phyloP scores from a whole-genome alignment of 2,888 invertebrate species.

The Thumatha senex region DNA sequence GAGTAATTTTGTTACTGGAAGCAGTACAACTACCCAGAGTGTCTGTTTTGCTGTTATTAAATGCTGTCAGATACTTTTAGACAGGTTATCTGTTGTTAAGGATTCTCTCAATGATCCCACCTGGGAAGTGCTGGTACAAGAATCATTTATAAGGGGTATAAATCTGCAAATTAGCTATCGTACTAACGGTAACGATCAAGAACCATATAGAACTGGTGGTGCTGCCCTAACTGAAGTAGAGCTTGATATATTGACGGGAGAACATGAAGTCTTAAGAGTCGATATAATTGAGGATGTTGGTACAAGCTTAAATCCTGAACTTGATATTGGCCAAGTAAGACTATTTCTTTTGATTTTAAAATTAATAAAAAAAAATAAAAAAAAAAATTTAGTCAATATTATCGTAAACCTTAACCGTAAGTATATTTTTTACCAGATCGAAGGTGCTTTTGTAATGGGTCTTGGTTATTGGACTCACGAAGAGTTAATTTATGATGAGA shows the following conservation, averaged over 20 bases:
- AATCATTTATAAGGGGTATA: constrained; percentile 66
- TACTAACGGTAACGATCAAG: constrained; percentile 51
- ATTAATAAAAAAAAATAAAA: neutral
- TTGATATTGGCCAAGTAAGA: constrained; percentile 86
- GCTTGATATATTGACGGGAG: constrained; percentile 89
- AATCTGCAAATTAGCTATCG: constrained; percentile 62
- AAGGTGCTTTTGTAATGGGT: constrained; percentile 90
- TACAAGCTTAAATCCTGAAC: constrained; percentile 84
- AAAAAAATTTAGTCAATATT: neutral
- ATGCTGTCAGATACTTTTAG: constrained; percentile 78
- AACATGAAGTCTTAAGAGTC: constrained; percentile 84
- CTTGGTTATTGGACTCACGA: constrained; percentile 90
- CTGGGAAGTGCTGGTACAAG: constrained; percentile 78
- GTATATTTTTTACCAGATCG: constrained; percentile 60
- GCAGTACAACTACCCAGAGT: constrained; percentile 73
- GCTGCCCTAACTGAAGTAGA: constrained; percentile 86
- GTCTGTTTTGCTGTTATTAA: constrained; percentile 57
- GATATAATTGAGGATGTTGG: constrained; percentile 88
- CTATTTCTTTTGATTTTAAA: neutral
- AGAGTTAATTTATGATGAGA: constrained; percentile 85
- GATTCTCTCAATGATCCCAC: constrained; percentile 67
- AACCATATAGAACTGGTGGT: constrained; percentile 74
- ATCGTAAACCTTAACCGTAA: neutral
- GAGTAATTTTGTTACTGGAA: constrained; percentile 86
- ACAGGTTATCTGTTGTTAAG: constrained; percentile 71